A percentile compares a stretch with the other conserved stretches of the same genome.
Evolutionary conservation across 35 echinoderm and acorn worm genomes (phyloP).

Genomic region (Diadema setosum): DNA sequence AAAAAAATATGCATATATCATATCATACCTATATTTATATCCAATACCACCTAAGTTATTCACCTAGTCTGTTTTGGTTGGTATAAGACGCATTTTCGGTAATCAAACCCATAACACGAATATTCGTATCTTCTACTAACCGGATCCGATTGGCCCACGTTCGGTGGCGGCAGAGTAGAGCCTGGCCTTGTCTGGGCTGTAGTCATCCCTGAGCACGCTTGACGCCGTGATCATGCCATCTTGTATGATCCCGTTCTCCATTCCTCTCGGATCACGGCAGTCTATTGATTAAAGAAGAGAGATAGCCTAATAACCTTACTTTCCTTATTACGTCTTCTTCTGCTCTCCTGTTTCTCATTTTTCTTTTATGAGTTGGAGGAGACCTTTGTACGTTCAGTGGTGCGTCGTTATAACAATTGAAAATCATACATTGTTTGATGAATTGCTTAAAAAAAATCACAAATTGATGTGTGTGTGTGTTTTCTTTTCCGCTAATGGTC

Average conservation of each 20-base stretch:
- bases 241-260: constrained; percentile 59
- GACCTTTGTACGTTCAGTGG: no score
- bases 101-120: no score
- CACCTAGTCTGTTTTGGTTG: no score
- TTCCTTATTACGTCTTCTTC: neutral
- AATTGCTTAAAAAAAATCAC: neutral
- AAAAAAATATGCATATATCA: no score
- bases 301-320: neutral
- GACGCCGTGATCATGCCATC: constrained; percentile 57
- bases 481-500: neutral
- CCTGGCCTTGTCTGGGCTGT: constrained; percentile 37
- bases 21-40: no score
- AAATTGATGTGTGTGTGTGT: neutral
- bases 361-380: neutral
- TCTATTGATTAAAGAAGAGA: neutral
- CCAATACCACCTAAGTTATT: no score
- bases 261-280: constrained; percentile 54
- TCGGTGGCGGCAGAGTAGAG: constrained; percentile 11
- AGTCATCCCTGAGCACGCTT: neutral
- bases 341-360: neutral
- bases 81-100: no score
- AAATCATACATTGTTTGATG: neutral
- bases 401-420: neutral
- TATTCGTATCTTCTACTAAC: no score
- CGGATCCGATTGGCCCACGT: constrained; percentile 58